Evolutionary conservation across 1,140 invertebrate genomes (phyloP).

Genomic region (Diuraphis noxia): DNA sequence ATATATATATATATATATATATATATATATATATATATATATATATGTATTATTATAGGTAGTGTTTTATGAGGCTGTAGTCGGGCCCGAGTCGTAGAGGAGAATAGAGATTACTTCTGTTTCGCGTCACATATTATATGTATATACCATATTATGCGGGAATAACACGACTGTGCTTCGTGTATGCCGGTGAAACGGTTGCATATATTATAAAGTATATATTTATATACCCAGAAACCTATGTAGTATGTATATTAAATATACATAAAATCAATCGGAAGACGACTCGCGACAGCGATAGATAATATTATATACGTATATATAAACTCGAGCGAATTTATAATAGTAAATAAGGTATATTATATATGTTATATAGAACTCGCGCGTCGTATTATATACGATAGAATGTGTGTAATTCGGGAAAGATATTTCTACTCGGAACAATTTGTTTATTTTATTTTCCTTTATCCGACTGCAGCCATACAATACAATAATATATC

Average conservation of each 20-base stretch:
- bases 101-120: slow-evolving; percentile 1
- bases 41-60: no score
- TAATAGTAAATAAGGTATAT: background rate
- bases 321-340: background rate
- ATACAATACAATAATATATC: no score
- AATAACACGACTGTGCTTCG: background rate
- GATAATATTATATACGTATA: background rate
- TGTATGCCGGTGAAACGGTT: background rate
- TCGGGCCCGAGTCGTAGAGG: background rate
- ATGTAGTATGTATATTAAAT: no score
- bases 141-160: background rate
- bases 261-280: background rate
- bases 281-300: background rate
- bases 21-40: no score
- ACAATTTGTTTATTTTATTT: slow-evolving; percentile 23
- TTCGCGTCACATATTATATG: background rate
- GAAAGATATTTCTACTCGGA: background rate
- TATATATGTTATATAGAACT: background rate
- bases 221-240: no score
- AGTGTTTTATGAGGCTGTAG: no score
- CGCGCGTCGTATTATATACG: background rate
- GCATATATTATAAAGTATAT: background rate
- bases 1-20: no score
- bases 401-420: background rate
- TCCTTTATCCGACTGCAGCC: background rate